These are phyloP conservation scores for Epiblema foenella DNA, from an alignment of 2,888 invertebrate species.

Conservation along the genomic window DNA sequence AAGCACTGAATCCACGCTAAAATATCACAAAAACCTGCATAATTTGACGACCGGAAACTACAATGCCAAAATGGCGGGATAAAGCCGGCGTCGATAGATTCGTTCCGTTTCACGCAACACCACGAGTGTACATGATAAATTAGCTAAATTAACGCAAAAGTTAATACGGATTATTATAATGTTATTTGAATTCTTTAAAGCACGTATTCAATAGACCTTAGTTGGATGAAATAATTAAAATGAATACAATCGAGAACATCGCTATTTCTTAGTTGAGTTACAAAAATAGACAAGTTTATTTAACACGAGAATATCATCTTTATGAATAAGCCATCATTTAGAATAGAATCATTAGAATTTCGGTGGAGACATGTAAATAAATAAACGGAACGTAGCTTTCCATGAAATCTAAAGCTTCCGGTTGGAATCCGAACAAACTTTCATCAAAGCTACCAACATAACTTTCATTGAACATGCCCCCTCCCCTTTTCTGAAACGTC, in stretches of 20 bases:
- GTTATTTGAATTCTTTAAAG: background rate
- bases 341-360: background rate
- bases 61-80: conserved; percentile 62
- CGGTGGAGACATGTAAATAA: background rate
- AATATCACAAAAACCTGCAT: conserved; percentile 59
- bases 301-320: too few relatives aligned
- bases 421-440: conserved; percentile 32
- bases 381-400: conserved; percentile 23
- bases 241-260: background rate
- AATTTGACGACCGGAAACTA: conserved; percentile 65
- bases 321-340: background rate
- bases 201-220: background rate
- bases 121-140: background rate
- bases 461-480: conserved; percentile 50
- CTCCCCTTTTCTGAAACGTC: conserved; percentile 67
- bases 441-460: conserved; percentile 37
- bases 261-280: background rate
- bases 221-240: background rate
- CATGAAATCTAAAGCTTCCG: conserved; percentile 13
- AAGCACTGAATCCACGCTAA: conserved; percentile 47
- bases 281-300: background rate
- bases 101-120: conserved; percentile 52
- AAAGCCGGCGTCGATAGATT: conserved; percentile 46
- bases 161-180: background rate
- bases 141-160: background rate